Percentiles rank a stretch among this genome's conserved stretches.
phyloP scores from a whole-genome alignment of 2,888 invertebrate genomes.

The Apamea monoglypha region DNA sequence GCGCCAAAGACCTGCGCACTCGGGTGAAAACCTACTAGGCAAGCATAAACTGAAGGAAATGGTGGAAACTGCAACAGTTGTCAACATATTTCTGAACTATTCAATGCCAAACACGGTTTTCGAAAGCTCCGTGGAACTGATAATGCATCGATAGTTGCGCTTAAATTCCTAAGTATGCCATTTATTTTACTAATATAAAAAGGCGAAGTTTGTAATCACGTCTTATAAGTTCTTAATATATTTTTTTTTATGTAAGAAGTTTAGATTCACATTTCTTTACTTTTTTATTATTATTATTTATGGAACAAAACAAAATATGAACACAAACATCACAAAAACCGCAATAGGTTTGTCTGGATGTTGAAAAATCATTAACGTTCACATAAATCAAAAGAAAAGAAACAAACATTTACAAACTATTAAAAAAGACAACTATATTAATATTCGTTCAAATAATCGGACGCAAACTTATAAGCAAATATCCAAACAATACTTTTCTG shows the following conservation, averaged over 20 bases:
- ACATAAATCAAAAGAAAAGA: neutral
- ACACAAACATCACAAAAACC: neutral
- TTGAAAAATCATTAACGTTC: neutral
- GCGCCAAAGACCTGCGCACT: constrained; percentile 18
- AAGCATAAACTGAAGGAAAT: constrained; percentile 1
- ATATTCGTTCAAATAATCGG: neutral
- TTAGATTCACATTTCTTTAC: no score
- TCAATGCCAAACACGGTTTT: neutral
- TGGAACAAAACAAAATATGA: neutral
- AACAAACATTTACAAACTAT: neutral
- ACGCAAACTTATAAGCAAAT: neutral
- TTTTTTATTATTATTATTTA: neutral
- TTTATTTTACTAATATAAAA: no score
- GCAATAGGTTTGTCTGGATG: neutral
- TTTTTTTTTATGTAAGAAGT: neutral
- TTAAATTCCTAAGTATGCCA: neutral
- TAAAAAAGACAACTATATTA: neutral
- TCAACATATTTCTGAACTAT: no score
- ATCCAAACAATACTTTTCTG: neutral
- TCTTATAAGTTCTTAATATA: neutral
- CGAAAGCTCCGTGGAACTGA: neutral
- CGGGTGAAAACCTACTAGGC: neutral
- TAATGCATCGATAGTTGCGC: neutral
- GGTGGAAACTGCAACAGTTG: neutral
- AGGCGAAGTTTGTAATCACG: neutral